Percentiles rank a stretch among this genome's conserved stretches.
These are phyloP conservation scores for Saccostrea glomerata DNA, from an alignment of 1,140 invertebrate genomes.

Conservation along the genomic window DNA sequence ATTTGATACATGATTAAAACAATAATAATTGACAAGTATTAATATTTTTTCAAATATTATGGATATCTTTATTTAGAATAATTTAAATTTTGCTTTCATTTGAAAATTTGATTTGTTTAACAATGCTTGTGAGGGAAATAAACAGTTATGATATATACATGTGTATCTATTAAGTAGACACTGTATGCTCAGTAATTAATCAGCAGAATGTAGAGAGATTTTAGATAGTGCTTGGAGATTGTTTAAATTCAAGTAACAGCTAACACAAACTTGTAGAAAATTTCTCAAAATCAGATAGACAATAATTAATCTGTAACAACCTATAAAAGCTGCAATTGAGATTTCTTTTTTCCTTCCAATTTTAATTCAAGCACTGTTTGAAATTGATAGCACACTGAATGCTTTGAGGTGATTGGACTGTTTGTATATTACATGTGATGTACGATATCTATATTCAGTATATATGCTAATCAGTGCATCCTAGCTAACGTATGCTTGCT, in stretches of 20 bases:
- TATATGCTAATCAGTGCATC: conserved; percentile 38
- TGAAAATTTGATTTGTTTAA: not conserved
- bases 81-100: not conserved
- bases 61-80: not conserved
- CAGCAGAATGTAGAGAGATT: not conserved
- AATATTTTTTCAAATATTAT: not conserved
- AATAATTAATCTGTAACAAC: too few relatives aligned
- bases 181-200: not conserved
- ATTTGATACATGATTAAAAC: not conserved
- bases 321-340: too few relatives aligned
- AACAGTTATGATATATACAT: not conserved
- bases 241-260: too few relatives aligned
- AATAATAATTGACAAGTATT: not conserved
- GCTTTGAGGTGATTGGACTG: conserved; percentile 46
- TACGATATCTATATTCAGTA: not conserved
- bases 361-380: conserved; percentile 16
- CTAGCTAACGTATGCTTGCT: conserved; percentile 48
- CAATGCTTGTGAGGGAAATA: not conserved
- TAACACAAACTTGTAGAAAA: too few relatives aligned
- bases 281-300: too few relatives aligned
- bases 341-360: not conserved
- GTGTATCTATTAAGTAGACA: not conserved
- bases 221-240: not conserved
- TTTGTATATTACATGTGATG: conserved; percentile 12
- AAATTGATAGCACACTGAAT: not conserved